A percentile compares a stretch with the other conserved stretches of the same genome.
These are phyloP conservation scores for Falcunculus frontatus DNA, from an alignment of 2,113 vertebrate species.

Conservation along the genomic window DNA sequence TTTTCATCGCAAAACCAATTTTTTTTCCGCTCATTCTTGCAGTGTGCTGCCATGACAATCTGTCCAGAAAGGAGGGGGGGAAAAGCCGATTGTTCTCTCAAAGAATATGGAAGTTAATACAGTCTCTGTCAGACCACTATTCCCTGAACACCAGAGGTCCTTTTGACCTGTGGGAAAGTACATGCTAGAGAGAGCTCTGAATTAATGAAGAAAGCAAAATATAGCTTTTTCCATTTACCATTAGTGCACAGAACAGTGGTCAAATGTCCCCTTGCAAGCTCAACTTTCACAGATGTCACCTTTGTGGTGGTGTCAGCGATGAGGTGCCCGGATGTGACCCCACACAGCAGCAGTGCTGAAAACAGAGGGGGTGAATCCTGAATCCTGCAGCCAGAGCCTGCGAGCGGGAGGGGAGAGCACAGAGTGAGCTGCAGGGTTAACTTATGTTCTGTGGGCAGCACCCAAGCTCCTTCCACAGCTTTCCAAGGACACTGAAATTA, in stretches of 20 bases:
- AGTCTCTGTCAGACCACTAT: not conserved
- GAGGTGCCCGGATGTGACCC: not conserved
- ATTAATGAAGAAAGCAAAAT: conserved; percentile 41
- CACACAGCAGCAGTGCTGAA: not conserved
- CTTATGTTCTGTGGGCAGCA: not conserved
- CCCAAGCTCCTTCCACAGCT: not conserved
- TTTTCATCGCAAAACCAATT: not conserved
- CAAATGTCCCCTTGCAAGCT: not conserved
- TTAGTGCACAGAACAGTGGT: not conserved
- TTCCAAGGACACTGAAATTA: not conserved
- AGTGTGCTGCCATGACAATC: conserved; percentile 3
- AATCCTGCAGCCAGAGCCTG: not conserved
- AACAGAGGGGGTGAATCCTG: not conserved
- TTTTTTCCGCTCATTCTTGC: not conserved
- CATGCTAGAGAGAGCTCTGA: not conserved
- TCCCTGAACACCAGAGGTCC: conserved; percentile 17
- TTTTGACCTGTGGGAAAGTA: conserved; percentile 29
- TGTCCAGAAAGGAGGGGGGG: not conserved
- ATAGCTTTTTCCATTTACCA: not conserved
- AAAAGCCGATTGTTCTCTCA: not conserved
- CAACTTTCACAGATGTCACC: not conserved
- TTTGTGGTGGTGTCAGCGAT: not conserved
- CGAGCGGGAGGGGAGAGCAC: not conserved
- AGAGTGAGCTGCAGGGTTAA: not conserved
- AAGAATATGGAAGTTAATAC: conserved; percentile 17